phyloP scores from a whole-genome alignment of 2,113 vertebrate species.

The Pitta sordida region DNA sequence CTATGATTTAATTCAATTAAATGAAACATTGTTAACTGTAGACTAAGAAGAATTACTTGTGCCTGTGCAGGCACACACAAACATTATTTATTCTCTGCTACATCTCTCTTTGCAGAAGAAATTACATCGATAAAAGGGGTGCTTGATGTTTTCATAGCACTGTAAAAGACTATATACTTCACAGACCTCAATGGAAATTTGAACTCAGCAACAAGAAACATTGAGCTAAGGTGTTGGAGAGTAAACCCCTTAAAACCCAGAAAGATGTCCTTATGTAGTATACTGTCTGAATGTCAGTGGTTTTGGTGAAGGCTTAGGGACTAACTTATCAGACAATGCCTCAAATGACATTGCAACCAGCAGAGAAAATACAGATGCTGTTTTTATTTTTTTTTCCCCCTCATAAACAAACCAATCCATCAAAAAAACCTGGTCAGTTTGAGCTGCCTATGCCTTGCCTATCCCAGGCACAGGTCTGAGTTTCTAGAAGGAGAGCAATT shows the following conservation, averaged over 20 bases:
- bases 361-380: not conserved
- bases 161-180: not conserved
- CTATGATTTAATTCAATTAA: constrained; percentile 70
- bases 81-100: constrained; percentile 25
- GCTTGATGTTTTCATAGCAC: not conserved
- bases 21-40: constrained; percentile 43
- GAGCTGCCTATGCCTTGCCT: not conserved
- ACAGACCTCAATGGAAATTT: not conserved
- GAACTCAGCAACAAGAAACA: not conserved
- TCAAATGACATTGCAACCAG: not conserved
- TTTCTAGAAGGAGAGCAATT: not conserved
- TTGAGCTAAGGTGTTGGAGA: not conserved
- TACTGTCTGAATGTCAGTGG: not conserved
- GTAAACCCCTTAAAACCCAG: not conserved
- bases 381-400: not conserved
- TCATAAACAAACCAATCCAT: not conserved
- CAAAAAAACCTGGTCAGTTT: not conserved
- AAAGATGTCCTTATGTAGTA: not conserved
- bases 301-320: not conserved
- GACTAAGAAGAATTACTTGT: constrained; percentile 34
- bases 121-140: not conserved
- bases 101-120: not conserved
- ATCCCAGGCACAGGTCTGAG: not conserved
- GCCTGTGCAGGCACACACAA: not conserved
- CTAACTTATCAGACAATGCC: not conserved